Conservation (phyloP, 2,113 vertebrate species). For the Sprattus sprattus region DNA sequence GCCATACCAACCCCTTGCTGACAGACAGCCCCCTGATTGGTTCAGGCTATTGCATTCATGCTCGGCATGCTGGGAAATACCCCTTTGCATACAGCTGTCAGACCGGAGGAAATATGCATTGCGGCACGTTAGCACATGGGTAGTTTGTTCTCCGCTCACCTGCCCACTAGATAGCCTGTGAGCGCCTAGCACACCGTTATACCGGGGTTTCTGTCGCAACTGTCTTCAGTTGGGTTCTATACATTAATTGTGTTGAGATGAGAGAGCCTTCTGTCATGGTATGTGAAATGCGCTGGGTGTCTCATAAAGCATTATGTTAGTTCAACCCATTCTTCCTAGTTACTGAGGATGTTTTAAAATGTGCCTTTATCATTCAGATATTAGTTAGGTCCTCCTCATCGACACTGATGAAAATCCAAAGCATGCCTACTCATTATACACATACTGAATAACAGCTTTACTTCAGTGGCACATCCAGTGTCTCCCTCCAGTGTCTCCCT, state of each 20-base stretch:
- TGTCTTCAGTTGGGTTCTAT: background rate
- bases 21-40: conserved; percentile 40
- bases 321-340: background rate
- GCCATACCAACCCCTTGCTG: conserved; percentile 50
- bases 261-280: too few relatives aligned
- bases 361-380: too few relatives aligned
- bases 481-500: background rate
- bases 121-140: background rate
- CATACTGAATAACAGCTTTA: background rate
- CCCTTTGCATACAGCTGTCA: conserved; percentile 23
- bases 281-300: background rate
- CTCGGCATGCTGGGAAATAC: conserved; percentile 37
- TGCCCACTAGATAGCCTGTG: background rate
- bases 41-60: background rate
- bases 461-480: background rate
- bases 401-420: too few relatives aligned
- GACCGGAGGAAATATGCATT: background rate
- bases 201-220: too few relatives aligned
- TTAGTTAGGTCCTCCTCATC: too few relatives aligned
- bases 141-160: background rate
- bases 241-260: background rate
- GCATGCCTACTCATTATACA: background rate
- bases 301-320: background rate
- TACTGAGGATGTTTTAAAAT: too few relatives aligned
- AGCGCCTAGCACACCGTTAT: too few relatives aligned